Evolutionary conservation across 2,113 vertebrate species (phyloP), one percentile per base, ranked within the genome.

Genomic region (Pterocles orientalis): DNA sequence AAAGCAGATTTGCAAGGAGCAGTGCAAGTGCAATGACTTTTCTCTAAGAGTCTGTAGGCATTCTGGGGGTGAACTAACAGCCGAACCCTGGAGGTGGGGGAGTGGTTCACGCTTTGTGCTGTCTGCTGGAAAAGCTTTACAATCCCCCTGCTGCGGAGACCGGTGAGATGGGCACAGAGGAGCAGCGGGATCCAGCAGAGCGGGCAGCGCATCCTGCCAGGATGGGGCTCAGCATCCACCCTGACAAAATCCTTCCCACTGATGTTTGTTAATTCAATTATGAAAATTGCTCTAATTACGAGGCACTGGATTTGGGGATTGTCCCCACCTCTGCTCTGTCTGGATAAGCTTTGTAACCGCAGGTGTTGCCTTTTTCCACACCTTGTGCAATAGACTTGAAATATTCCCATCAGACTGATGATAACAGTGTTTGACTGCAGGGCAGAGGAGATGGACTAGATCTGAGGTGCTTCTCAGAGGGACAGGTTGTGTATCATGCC

Each of bases 261-360:
- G 50, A 3, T 19, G 16, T 14, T 36, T 25, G 53, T n/a, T 47
- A 26, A 36, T 26, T 60, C 1, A 1, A 7, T 25, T 28, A 18
- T 3, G 6, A 6, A 41, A 41, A 7, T 7, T 10, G 19, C n/a
- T 47, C 28, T 29, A 23, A 50, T 18, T 31, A 3, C 14, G 14
- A 8, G 60, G 68, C 6, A 0, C 29, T 47, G 66, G 72, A 1
- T 34, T 4, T 31, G 66, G 83, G 65, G 43, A 3, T 23, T 8
- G 17, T 39, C 17, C 45, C 33, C 18, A 6, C 2, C 34, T 10
- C 80, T 24, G 80, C 0, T 41, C 50, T 48, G 23, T 65, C 48
- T 3, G 0, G 6, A 1, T 2, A 2, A 18, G 34, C 39, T 54
- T 41, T 50, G n/a, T 5, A 11, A 21, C 33, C 0, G 2, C 21